Evolutionary conservation across 2,797 vertebrate genomes (phyloP), one percentile per base, ranked within the genome.

Genomic region (Diplodus puntazzo): DNA sequence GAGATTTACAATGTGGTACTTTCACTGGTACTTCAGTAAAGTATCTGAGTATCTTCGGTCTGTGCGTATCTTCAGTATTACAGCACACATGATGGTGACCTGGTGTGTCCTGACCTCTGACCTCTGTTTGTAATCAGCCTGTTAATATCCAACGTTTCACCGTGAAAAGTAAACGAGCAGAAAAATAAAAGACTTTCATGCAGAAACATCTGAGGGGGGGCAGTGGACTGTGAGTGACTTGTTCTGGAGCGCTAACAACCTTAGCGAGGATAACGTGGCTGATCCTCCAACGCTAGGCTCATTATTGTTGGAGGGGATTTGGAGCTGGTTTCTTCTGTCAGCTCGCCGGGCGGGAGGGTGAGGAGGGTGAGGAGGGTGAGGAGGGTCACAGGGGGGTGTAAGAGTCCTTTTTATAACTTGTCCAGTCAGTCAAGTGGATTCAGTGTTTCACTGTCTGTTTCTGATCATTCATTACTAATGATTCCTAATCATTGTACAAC

Each of bases 231-330:
- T 30, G 64, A 72, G 52, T 65, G 65, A 75, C 91, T 87, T 86
- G 88, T 92, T 92, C 89, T 88, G 87, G 83, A 79, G 84, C 62
- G 81, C 88, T 94, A 94, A 95, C 90, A 87, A 87, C 90, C 93
- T 94, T 94, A 95, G 87, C 49, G 20, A 53, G 92, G 91, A 92
- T 94, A 89, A 94, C 88, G 74, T 81, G 89, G 89, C 89, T 94
- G 92, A 93, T 94, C 93, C 90, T 82, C 83, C 83, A 61, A 58
- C 49, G 88, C 87, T 88, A 88, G 90, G 91, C 93, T 93, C 90
- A 89, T 93, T 94, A 93, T 91, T 89, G 92, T 88, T 87, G 84
- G 87, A 90, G 86, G 88, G 88, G 93, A 92, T 92, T 93, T 92
- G 66, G 82, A 89, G 86, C 87, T 79, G 89, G 84, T 89, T 85